Base-by-base conservation (phyloP, 1,140 invertebrate species). In the Bombus breviceps region DNA sequence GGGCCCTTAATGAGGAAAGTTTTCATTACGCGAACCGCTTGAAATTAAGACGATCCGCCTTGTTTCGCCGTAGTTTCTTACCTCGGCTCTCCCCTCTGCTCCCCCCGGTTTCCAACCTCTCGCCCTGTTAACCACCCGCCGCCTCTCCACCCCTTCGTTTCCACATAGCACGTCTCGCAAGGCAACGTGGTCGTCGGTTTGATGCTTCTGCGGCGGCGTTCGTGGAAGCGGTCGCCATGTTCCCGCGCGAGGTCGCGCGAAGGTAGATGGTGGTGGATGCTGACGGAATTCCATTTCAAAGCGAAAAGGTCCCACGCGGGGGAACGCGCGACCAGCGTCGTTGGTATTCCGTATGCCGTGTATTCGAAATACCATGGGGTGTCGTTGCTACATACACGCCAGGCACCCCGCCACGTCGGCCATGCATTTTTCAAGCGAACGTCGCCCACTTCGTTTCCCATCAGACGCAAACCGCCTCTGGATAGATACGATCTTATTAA, bases 1-100 rank as follows among this genome's bases (percentile, higher is more conserved):
- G 71, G 22, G n/a, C 57, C 57, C 72, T 85, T 91, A 84, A 91
- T 53, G 84, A 90, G 88, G 62, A 85, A 91, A 91, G 90, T 91
- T 91, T 89, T 84, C 80, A 89, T 91, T 89, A 88, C 84, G 59
- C 68, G 47, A 66, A 57, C 64, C 88, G 78, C 86, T 91, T 87
- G 85, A 90, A 90, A 90, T 91, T 88, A 88, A 91, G 82, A 39
- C 72, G 62, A 41, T 85, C 81, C 71, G 81, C 69, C 66, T 88
- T 81, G 64, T 76, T 59, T 53, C 59, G 22, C 28, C 69, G 53
- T 43, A 64, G 81, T 74, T 90, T 83, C 85, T 76, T 83, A 69
- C 64, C 71, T 78, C 32, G 3, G 18, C 57, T 62, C 81, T 18
- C 34, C 22, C 4, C 18, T 32, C 53, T 6, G 18, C 1, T 22